A percentile compares a stretch with the other conserved stretches of the same genome.
These are phyloP conservation scores for Clavelina lepadiformis DNA, from an alignment of 23 tunicate species.

Conservation along the genomic window DNA sequence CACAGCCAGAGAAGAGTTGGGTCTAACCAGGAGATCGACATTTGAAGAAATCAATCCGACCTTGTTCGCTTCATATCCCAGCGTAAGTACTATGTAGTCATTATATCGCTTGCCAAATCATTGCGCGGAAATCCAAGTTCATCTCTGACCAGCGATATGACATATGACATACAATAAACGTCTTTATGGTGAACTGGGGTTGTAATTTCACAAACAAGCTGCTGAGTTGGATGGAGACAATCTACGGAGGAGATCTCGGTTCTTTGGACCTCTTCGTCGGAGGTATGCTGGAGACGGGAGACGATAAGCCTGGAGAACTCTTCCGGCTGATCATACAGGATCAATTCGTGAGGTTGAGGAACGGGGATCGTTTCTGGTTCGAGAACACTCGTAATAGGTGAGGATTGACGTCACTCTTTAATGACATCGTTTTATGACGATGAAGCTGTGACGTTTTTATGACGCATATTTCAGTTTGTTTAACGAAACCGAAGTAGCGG, in stretches of 20 bases:
- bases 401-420: no score
- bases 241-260: constrained; percentile 28
- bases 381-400: constrained; percentile 63
- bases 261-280: constrained; percentile 72
- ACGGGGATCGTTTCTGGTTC: constrained; percentile 90
- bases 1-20: constrained; percentile 63
- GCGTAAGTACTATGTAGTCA: neutral
- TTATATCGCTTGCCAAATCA: neutral
- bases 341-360: constrained; percentile 65
- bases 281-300: constrained; percentile 59
- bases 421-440: no score
- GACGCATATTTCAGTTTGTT: constrained; percentile 23
- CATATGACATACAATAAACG: no score
- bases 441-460: no score
- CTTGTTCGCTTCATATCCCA: neutral
- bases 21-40: constrained; percentile 12
- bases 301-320: constrained; percentile 55
- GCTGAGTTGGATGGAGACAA: no score
- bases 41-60: constrained; percentile 36
- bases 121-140: neutral
- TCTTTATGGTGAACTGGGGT: no score
- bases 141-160: no score
- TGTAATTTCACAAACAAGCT: no score
- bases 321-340: constrained; percentile 55
- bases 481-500: neutral